Evolutionary conservation across 2,797 vertebrate species (phyloP).

Genomic region (Valencia hispanica): DNA sequence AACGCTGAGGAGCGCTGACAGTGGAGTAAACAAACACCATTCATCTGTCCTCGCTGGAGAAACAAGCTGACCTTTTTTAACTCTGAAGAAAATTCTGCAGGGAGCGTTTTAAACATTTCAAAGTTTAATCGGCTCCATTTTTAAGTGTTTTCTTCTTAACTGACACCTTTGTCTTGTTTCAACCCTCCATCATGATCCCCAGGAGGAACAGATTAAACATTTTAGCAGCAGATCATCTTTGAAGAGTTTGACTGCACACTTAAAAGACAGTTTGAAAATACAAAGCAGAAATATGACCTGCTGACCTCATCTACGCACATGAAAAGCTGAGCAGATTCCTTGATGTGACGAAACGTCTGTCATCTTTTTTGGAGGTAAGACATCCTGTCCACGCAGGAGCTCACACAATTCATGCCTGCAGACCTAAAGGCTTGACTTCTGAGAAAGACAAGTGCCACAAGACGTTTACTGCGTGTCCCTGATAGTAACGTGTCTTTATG

Average conservation of each 20-base stretch:
- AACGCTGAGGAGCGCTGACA: constrained; percentile 41
- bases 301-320: constrained; percentile 48
- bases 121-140: constrained; percentile 72
- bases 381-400: constrained; percentile 12
- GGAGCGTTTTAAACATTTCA: constrained; percentile 73
- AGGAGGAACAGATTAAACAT: constrained; percentile 46
- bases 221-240: constrained; percentile 45
- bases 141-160: constrained; percentile 64
- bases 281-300: constrained; percentile 26
- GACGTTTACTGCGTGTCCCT: constrained; percentile 26
- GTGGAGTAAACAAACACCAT: constrained; percentile 60
- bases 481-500: constrained; percentile 28
- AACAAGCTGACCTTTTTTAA: constrained; percentile 46
- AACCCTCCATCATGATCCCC: constrained; percentile 53
- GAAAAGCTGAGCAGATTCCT: constrained; percentile 26
- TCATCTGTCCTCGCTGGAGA: constrained; percentile 44
- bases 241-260: constrained; percentile 41
- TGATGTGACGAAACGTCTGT: constrained; percentile 41
- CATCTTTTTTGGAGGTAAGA: constrained; percentile 26
- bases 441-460: constrained; percentile 6
- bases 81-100: constrained; percentile 61
- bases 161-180: constrained; percentile 60
- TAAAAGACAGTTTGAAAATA: constrained; percentile 48
- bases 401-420: constrained; percentile 30
- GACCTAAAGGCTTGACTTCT: constrained; percentile 37